Evolutionary conservation across 2,113 vertebrate species (phyloP).

Genomic region (Corapipo altera): DNA sequence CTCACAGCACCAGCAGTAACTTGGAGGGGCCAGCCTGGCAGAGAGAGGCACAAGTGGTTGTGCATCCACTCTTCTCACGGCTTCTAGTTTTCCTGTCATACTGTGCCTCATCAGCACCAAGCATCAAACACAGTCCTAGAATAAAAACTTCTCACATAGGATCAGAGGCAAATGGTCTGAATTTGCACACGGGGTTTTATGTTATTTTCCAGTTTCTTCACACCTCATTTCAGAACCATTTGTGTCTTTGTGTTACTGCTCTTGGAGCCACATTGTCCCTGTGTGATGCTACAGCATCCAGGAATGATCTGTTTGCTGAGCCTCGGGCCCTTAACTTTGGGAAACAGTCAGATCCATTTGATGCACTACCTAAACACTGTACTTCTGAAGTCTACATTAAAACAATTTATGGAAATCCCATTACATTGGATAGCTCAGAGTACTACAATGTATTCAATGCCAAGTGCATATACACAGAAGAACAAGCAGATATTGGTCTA

Average conservation of each 20-base stretch:
- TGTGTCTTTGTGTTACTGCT: not conserved
- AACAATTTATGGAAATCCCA: conserved; percentile 12
- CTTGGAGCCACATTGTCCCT: not conserved
- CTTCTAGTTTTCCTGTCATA: not conserved
- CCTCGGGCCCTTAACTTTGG: not conserved
- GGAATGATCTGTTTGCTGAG: not conserved
- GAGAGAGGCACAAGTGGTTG: not conserved
- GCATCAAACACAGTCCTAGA: not conserved
- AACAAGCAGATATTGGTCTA: not conserved
- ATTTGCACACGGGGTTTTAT: not conserved
- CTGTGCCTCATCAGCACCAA: not conserved
- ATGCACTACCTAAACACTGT: not conserved
- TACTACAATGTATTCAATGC: not conserved
- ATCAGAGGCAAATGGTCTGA: not conserved
- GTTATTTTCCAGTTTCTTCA: not conserved
- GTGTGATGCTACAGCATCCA: not conserved
- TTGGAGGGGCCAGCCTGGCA: not conserved
- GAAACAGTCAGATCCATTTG: conserved; percentile 11
- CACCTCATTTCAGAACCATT: not conserved
- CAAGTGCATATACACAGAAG: not conserved
- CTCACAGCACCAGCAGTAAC: not conserved
- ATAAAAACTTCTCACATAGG: not conserved
- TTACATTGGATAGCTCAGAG: not conserved
- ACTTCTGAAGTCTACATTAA: not conserved
- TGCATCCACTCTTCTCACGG: not conserved